Conservation (phyloP, 2,113 vertebrate species). For the Caretta caretta region DNA sequence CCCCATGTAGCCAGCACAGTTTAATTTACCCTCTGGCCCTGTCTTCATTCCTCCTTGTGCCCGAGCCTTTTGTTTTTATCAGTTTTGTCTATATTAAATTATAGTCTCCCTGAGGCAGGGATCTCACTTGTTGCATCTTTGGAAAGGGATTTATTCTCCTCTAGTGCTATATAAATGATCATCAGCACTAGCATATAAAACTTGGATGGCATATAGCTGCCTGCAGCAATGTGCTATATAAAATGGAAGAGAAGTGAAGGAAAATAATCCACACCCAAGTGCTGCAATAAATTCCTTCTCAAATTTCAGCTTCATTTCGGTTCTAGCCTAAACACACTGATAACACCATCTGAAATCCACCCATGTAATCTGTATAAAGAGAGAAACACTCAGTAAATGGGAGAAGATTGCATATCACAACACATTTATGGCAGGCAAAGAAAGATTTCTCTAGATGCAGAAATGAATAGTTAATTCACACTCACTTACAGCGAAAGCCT, state of each 20-base stretch:
- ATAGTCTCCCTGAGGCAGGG: background rate
- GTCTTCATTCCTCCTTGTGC: background rate
- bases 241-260: background rate
- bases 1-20: background rate
- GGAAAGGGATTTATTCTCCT: background rate
- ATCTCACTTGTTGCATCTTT: background rate
- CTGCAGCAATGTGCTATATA: background rate
- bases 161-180: background rate
- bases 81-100: background rate
- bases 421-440: background rate
- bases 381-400: conserved; percentile 20
- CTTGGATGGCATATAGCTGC: background rate
- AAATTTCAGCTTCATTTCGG: conserved; percentile 34
- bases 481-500: background rate
- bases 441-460: conserved; percentile 8
- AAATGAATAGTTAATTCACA: conserved; percentile 55
- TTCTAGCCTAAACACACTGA: conserved; percentile 3
- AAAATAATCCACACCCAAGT: background rate
- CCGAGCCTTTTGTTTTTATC: background rate
- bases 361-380: background rate
- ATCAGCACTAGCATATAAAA: background rate
- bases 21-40: background rate
- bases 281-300: background rate
- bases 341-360: conserved; percentile 25
- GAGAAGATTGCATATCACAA: background rate